These are phyloP conservation scores for Mesopsocus fuscifrons DNA, from an alignment of 2,888 invertebrate genomes.

Conservation along the genomic window DNA sequence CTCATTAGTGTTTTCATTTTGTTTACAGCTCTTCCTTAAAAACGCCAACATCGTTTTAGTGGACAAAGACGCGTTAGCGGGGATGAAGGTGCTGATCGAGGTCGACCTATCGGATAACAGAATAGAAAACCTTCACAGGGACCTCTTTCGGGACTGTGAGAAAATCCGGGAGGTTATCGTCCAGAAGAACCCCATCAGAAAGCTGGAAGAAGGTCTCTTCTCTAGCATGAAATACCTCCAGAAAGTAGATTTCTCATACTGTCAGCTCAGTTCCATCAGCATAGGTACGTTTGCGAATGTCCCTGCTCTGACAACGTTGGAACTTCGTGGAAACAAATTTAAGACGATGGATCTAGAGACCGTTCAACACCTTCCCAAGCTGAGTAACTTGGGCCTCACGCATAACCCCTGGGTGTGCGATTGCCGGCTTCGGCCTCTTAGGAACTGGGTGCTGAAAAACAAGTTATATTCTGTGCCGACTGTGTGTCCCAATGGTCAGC, in stretches of 20 bases:
- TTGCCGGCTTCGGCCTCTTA: conserved; percentile 58
- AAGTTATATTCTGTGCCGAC: conserved; percentile 59
- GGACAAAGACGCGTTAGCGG: conserved; percentile 55
- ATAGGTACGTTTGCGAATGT: conserved; percentile 50
- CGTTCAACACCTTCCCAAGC: conserved; percentile 40
- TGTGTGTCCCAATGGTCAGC: conserved; percentile 47
- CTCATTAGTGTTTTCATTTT: neutral
- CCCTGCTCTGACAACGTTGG: conserved; percentile 44
- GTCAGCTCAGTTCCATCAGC: conserved; percentile 47
- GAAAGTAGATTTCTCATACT: conserved; percentile 56
- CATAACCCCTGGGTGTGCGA: conserved; percentile 82
- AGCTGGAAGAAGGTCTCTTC: conserved; percentile 57
- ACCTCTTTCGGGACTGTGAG: conserved; percentile 48
- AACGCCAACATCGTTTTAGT: conserved; percentile 54
- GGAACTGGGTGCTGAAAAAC: conserved; percentile 43
- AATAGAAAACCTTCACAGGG: conserved; percentile 41
- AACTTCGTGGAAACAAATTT: conserved; percentile 47
- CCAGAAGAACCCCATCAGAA: conserved; percentile 53
- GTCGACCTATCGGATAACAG: conserved; percentile 61
- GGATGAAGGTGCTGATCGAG: conserved; percentile 35
- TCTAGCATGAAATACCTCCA: conserved; percentile 51
- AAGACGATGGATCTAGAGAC: conserved; percentile 30
- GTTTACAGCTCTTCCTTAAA: conserved; percentile 29
- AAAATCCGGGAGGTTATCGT: conserved; percentile 52
- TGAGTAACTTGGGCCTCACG: conserved; percentile 53